Percentiles rank a stretch among this genome's conserved stretches.
These are phyloP conservation scores for Oithona nana DNA, from an alignment of 2,888 invertebrate genomes.

Conservation along the genomic window DNA sequence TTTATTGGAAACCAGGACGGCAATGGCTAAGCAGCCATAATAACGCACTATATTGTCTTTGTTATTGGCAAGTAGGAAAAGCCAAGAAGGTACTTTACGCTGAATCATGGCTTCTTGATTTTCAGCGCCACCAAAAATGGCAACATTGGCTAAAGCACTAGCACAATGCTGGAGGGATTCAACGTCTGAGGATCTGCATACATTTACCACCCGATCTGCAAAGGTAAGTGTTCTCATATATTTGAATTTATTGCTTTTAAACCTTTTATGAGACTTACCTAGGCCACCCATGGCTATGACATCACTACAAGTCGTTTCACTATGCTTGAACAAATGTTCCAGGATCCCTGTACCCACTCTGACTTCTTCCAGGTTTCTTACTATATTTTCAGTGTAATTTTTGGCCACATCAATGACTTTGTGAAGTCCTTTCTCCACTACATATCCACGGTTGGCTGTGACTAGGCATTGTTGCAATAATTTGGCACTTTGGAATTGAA, in stretches of 20 bases:
- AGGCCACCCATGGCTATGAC: slow-evolving; percentile 78
- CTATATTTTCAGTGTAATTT: slow-evolving; percentile 13
- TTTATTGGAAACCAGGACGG: slow-evolving; percentile 85
- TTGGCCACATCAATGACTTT: slow-evolving; percentile 75
- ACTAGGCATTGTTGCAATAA: slow-evolving; percentile 83
- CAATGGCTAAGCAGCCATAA: slow-evolving; percentile 93
- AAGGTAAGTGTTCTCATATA: too few relatives aligned
- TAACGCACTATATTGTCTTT: slow-evolving; percentile 92
- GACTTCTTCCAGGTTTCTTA: too few relatives aligned
- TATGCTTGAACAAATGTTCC: slow-evolving; percentile 86
- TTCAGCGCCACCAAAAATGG: slow-evolving; percentile 86
- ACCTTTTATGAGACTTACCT: too few relatives aligned
- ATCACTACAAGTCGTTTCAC: slow-evolving; percentile 82
- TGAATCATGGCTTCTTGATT: slow-evolving; percentile 95
- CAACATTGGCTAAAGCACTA: slow-evolving; percentile 84
- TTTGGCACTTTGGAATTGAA: slow-evolving; percentile 71
- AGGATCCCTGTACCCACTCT: slow-evolving; percentile 77
- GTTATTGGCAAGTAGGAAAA: slow-evolving; percentile 90
- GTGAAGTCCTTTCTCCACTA: slow-evolving; percentile 75
- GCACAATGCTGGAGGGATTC: slow-evolving; percentile 88
- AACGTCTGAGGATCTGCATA: slow-evolving; percentile 78
- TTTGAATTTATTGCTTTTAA: too few relatives aligned
- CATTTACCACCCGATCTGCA: too few relatives aligned
- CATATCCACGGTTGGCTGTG: slow-evolving; percentile 78
- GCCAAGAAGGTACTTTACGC: slow-evolving; percentile 81